Evolutionary conservation across 2,113 vertebrate species (phyloP).

Genomic region (Acrocephalus kingi): DNA sequence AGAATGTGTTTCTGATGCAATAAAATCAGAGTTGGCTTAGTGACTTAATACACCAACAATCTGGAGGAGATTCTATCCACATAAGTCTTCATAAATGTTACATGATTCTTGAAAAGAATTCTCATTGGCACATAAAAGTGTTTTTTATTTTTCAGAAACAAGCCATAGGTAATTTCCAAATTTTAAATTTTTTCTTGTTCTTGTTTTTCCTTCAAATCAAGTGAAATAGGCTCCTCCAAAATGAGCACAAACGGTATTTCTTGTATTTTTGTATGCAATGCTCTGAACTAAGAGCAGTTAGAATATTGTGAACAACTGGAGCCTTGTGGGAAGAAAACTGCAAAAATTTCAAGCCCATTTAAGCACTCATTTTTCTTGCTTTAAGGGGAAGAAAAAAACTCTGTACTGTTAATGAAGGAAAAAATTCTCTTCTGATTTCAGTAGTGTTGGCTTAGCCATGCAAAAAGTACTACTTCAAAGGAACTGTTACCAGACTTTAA

Average conservation of each 20-base stretch:
- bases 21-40: background rate
- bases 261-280: background rate
- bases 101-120: background rate
- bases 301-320: background rate
- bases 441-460: background rate
- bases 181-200: background rate
- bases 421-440: background rate
- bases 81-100: background rate
- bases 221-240: background rate
- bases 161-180: background rate
- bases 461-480: background rate
- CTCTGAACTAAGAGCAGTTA: background rate
- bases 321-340: background rate
- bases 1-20: background rate
- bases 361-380: background rate
- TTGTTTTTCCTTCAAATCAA: background rate
- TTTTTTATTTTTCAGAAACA: background rate
- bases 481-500: background rate
- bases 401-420: background rate
- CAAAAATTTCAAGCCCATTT: background rate
- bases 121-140: background rate
- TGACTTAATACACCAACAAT: background rate
- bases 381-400: background rate
- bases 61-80: background rate
- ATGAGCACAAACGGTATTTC: background rate